Percentiles rank a stretch among this genome's conserved stretches.
These are phyloP conservation scores for Addax nasomaculatus DNA, from an alignment of 2,113 vertebrate species.

Conservation along the genomic window DNA sequence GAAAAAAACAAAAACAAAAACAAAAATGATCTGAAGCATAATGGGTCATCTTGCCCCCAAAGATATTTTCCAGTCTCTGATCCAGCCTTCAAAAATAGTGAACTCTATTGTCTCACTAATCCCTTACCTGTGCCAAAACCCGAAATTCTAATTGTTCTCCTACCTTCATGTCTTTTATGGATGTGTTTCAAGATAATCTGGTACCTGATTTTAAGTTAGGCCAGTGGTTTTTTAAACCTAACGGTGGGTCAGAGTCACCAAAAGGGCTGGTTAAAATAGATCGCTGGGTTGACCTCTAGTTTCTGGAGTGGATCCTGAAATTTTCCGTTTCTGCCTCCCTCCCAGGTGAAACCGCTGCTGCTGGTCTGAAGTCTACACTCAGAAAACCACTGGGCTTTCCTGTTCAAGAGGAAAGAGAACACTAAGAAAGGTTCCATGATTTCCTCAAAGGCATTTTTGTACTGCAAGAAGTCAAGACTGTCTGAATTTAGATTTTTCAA, in stretches of 20 bases:
- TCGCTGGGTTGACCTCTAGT: background rate
- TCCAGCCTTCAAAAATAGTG: background rate
- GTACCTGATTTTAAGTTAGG: background rate
- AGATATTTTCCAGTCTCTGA: background rate
- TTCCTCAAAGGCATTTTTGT: background rate
- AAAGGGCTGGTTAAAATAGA: background rate
- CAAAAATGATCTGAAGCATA: background rate
- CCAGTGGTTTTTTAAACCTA: background rate
- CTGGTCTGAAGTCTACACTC: background rate
- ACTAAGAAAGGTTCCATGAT: background rate
- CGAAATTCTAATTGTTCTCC: background rate
- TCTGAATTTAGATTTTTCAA: background rate
- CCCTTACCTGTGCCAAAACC: background rate
- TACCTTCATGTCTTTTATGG: background rate
- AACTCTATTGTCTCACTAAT: background rate
- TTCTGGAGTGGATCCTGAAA: background rate
- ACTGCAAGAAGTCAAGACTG: background rate
- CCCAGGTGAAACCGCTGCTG: background rate
- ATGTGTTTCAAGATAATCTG: background rate
- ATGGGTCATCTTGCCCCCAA: background rate
- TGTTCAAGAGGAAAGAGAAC: background rate
- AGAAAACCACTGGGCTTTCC: background rate
- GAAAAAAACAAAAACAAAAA: background rate
- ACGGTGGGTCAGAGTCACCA: background rate
- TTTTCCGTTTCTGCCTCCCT: background rate